These are phyloP conservation scores for Hoplostethus mediterraneus DNA, from an alignment of 2,797 vertebrate genomes.

Conservation along the genomic window DNA sequence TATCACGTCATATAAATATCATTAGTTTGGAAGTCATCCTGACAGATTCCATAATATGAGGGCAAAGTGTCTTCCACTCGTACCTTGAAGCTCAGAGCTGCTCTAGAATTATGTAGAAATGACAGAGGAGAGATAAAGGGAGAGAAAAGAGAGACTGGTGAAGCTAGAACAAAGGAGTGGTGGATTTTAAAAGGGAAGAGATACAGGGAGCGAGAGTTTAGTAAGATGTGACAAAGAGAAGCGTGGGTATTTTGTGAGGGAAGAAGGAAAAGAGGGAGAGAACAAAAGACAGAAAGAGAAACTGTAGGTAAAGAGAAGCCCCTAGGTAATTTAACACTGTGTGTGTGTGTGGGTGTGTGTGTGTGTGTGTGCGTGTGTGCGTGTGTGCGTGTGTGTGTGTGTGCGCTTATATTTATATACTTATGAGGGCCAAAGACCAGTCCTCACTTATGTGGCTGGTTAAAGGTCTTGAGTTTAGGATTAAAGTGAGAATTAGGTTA, in stretches of 20 bases:
- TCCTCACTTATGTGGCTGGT: too few relatives aligned
- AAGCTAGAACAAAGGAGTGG: not conserved
- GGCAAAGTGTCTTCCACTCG: constrained; percentile 23
- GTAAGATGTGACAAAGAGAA: not conserved
- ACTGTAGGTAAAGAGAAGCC: constrained; percentile 10
- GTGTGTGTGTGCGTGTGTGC: too few relatives aligned
- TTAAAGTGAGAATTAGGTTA: too few relatives aligned
- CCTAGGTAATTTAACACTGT: not conserved
- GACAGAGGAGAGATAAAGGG: constrained; percentile 8
- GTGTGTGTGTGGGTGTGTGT: not conserved
- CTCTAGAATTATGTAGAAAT: constrained; percentile 15
- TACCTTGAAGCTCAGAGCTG: constrained; percentile 23
- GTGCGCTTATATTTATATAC: too few relatives aligned
- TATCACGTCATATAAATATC: not conserved
- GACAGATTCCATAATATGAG: not conserved
- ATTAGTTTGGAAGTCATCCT: not conserved
- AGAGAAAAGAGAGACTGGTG: not conserved
- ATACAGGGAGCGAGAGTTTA: not conserved
- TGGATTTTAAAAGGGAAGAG: constrained; percentile 1
- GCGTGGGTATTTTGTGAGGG: not conserved
- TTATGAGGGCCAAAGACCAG: too few relatives aligned
- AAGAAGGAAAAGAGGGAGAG: not conserved
- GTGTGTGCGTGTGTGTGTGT: too few relatives aligned
- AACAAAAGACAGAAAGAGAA: not conserved
- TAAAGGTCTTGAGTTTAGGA: too few relatives aligned